phyloP scores from a whole-genome alignment of 2,888 invertebrate genomes.

The Eupithecia inturbata region DNA sequence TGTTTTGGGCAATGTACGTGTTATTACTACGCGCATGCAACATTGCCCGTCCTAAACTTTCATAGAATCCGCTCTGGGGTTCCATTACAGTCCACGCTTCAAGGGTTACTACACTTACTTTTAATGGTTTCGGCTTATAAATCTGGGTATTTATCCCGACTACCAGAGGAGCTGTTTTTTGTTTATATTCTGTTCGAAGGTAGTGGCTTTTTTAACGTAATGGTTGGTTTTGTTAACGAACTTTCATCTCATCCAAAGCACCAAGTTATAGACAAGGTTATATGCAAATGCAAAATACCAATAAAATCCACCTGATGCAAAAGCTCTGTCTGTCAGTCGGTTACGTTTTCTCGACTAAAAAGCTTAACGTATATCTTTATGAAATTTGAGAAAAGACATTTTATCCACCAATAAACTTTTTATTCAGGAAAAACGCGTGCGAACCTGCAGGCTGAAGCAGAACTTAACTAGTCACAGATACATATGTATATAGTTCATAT shows the following conservation, averaged over 20 bases:
- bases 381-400: neutral
- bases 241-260: neutral
- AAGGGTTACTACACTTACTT: slow-evolving; percentile 11
- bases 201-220: neutral
- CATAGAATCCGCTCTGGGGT: slow-evolving; percentile 41
- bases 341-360: too few species aligned
- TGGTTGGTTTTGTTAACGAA: neutral
- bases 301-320: neutral
- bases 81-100: slow-evolving; percentile 31
- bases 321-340: neutral
- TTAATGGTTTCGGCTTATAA: neutral
- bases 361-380: neutral
- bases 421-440: neutral
- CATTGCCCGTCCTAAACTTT: slow-evolving; percentile 40
- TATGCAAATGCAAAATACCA: neutral
- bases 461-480: neutral
- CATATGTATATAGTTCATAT: neutral
- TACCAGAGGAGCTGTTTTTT: neutral
- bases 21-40: slow-evolving; percentile 49
- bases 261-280: neutral
- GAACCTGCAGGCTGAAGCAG: neutral
- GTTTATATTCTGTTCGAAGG: neutral
- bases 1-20: slow-evolving; percentile 46
- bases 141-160: neutral
- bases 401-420: neutral